Conservation (phyloP, 2,113 vertebrate species). For the Astatotilapia flaviijosephi region DNA sequence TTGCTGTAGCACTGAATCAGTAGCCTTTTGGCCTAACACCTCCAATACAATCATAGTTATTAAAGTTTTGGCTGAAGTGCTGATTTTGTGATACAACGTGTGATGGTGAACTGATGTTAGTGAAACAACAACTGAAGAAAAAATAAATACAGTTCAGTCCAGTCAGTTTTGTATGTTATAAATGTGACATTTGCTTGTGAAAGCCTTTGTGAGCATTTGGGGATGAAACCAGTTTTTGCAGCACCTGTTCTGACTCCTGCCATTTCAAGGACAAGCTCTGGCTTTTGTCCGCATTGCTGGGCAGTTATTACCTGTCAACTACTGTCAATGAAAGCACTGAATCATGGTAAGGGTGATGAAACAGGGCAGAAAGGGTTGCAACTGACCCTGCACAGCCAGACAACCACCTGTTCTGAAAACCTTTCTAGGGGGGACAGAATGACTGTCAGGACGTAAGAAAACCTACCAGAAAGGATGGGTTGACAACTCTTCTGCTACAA, state of each 20-base stretch:
- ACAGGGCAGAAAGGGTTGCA: background rate
- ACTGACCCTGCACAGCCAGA: background rate
- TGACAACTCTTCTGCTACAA: background rate
- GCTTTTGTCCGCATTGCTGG: background rate
- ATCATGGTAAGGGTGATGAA: background rate
- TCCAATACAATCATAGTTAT: background rate
- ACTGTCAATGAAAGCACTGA: background rate
- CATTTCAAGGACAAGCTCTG: background rate
- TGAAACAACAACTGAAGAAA: background rate
- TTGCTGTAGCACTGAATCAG: background rate
- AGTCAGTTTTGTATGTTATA: background rate
- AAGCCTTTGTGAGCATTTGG: background rate
- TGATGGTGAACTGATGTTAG: background rate
- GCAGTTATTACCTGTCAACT: background rate
- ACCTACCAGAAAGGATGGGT: background rate
- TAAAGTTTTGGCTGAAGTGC: background rate
- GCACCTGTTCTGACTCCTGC: background rate
- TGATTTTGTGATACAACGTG: background rate
- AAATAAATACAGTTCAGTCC: background rate
- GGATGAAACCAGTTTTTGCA: background rate
- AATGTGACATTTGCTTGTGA: background rate
- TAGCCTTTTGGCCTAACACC: background rate
- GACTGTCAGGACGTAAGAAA: background rate
- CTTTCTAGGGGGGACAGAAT: background rate
- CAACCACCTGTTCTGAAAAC: background rate